Base-by-base conservation (phyloP, 2,797 vertebrate genomes). In the Cossypha heuglini region DNA sequence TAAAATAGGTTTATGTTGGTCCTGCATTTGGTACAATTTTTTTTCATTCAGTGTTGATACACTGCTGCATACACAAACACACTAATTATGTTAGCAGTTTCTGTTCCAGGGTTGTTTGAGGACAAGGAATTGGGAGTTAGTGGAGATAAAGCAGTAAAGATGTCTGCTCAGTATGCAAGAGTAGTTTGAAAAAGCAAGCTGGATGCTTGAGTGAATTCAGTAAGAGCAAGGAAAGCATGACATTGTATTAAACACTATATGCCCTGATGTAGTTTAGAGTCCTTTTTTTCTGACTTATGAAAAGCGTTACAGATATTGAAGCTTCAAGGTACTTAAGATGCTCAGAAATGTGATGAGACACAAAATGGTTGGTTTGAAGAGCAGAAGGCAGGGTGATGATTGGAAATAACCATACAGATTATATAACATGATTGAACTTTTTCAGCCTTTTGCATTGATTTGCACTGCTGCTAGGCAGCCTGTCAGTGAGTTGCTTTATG, bases 71-170 rank as follows among this genome's bases (percentile, higher is more conserved):
- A 15, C n/a, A 42, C 26, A 28, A 77, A 42, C 45, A 64, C 55
- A 19, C 19, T 40, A 57, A 69, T 95, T 81, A 57, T 87, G 77
- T 74, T 48, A 52, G 42, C 29, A 64, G 66, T 69, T 87, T 95
- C 86, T 96, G 62, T 62, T 88, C 61, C 43, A 86, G 87, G 96
- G 93, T 96, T 91, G 84, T 95, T 51, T 95, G 93, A 96, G 97
- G 96, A 95, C 87, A 78, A 72, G 61, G 58, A 74, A 76, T 40
- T 91, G 49, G 31, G 43, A 93, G 90, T 78, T 78, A 49, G 42
- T 38, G 46, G 91, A 59, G 88, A 51, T 88, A 88, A 67, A 5
- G 14, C 85, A 52, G 62, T 89, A 61, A 92, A 94, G 87, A 84
- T 93, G 62, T 86, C 90, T 93, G 57, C 83, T 97, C 83, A 93